phyloP scores from a whole-genome alignment of 2,888 invertebrate species.

The Orchesellides sinensis region DNA sequence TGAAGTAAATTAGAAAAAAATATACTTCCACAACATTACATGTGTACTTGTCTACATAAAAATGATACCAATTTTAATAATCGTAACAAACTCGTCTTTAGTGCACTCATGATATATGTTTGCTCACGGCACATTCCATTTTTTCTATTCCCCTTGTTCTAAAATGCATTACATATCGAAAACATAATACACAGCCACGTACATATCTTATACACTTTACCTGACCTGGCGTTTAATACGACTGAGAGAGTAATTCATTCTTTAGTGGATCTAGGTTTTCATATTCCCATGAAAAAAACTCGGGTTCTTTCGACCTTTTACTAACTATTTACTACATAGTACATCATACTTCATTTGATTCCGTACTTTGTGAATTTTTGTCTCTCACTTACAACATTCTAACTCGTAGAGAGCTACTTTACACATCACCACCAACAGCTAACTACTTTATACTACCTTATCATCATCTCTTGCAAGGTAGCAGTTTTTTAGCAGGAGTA shows the following conservation, averaged over 20 bases:
- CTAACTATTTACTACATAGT: slow-evolving; percentile 8
- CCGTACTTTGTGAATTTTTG: background rate
- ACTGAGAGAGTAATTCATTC: slow-evolving; percentile 38
- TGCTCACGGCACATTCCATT: slow-evolving; percentile 64
- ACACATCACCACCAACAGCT: no score
- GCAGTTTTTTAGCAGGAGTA: slow-evolving; percentile 9
- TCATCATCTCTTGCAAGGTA: background rate
- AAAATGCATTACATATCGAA: background rate
- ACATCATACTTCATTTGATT: background rate
- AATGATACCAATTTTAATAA: slow-evolving; percentile 43
- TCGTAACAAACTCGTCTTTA: slow-evolving; percentile 15
- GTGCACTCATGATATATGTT: slow-evolving; percentile 46
- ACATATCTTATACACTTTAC: background rate
- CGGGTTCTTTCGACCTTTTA: slow-evolving; percentile 62
- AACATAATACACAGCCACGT: background rate
- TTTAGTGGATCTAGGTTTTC: slow-evolving; percentile 67
- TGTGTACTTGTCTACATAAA: slow-evolving; percentile 26
- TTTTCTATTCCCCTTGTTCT: slow-evolving; percentile 36
- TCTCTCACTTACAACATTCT: background rate
- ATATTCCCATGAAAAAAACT: slow-evolving; percentile 66
- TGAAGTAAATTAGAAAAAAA: slow-evolving; percentile 47
- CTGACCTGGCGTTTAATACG: slow-evolving; percentile 63
- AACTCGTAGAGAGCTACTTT: no score
- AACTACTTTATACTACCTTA: slow-evolving; percentile 13
- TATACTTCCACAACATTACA: slow-evolving; percentile 11